phyloP scores from a whole-genome alignment of 2,797 vertebrate species.

The Galaxias olidus region DNA sequence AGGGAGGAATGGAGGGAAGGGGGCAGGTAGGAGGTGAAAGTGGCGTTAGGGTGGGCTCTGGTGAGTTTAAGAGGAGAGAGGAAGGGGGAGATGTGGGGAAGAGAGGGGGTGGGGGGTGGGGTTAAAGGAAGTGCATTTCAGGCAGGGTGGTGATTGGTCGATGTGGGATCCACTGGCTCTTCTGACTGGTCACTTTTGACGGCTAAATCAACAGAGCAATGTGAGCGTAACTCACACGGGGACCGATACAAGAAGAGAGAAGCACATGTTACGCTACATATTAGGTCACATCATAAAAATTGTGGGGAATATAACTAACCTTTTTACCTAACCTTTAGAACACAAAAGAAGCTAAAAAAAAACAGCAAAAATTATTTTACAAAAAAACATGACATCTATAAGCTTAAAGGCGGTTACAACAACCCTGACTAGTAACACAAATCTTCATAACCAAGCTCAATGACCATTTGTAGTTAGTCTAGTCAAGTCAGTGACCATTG shows the following conservation, averaged over 20 bases:
- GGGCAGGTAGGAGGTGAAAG: constrained; percentile 71
- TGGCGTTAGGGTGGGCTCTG: constrained; percentile 81
- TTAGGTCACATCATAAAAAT: no score
- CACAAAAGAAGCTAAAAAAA: not conserved
- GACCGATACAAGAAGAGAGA: no score
- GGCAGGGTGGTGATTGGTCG: constrained; percentile 77
- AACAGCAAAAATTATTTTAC: not conserved
- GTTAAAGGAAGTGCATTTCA: constrained; percentile 71
- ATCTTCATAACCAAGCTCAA: constrained; percentile 21
- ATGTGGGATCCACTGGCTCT: constrained; percentile 83
- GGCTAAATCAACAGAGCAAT: constrained; percentile 41
- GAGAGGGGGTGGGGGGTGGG: constrained; percentile 65
- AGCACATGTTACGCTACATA: no score
- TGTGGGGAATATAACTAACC: no score
- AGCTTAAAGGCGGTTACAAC: no score
- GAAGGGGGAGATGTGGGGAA: constrained; percentile 81
- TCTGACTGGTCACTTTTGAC: constrained; percentile 93
- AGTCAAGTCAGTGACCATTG: no score
- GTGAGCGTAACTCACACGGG: constrained; percentile 32
- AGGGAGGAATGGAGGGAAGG: constrained; percentile 77
- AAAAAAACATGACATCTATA: no score
- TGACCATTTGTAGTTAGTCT: no score
- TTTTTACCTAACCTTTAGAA: no score
- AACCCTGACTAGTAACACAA: constrained; percentile 9
- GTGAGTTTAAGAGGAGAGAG: constrained; percentile 86